Conservation (phyloP, 2,113 vertebrate species). For the Rafetus swinhoei region DNA sequence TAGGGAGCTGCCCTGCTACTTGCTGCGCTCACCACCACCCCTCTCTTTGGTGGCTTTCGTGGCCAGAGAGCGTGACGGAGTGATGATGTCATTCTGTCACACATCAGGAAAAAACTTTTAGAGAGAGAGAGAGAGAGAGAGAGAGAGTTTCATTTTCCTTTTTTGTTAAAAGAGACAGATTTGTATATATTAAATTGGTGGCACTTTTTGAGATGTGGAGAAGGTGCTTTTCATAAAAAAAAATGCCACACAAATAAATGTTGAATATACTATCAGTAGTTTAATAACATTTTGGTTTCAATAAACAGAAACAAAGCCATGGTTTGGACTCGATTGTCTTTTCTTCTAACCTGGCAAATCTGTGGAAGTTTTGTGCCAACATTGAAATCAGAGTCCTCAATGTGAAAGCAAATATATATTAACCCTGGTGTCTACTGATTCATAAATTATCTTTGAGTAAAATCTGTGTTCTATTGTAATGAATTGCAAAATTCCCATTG, state of each 20-base stretch:
- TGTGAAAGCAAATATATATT: neutral
- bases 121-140: no score
- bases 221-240: neutral
- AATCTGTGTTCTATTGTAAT: conserved; percentile 23
- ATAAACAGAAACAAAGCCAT: neutral
- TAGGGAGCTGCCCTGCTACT: no score
- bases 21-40: no score
- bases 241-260: neutral
- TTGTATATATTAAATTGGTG: neutral
- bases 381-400: neutral
- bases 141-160: neutral
- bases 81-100: no score
- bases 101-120: no score
- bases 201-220: neutral
- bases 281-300: neutral
- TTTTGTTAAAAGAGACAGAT: neutral
- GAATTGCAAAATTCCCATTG: neutral
- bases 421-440: conserved; percentile 29
- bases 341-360: neutral
- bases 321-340: neutral
- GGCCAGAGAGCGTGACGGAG: no score
- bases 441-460: neutral
- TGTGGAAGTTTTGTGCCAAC: neutral
- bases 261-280: neutral
- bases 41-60: no score